Evolutionary conservation across 2,888 invertebrate genomes (phyloP).

Genomic region (Ormyrus thymus): DNA sequence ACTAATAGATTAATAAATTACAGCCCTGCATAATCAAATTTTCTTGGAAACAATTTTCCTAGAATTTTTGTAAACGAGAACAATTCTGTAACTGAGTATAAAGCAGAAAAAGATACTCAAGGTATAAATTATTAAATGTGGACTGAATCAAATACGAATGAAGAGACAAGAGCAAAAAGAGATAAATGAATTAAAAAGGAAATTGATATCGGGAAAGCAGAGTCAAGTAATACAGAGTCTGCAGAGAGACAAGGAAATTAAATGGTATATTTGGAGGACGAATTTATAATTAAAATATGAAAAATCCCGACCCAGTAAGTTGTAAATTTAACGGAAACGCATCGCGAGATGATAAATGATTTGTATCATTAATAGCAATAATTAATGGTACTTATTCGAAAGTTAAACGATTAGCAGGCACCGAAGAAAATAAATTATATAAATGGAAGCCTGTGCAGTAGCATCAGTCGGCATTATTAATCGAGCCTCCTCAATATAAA

Average conservation of each 20-base stretch:
- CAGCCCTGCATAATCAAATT: too few species aligned
- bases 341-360: too few species aligned
- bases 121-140: background rate
- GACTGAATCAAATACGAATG: constrained; percentile 3
- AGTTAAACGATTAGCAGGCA: too few species aligned
- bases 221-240: background rate
- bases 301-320: background rate
- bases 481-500: background rate
- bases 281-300: background rate
- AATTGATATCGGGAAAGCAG: constrained; percentile 18
- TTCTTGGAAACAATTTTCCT: too few species aligned
- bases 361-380: too few species aligned
- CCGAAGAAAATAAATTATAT: too few species aligned
- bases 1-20: too few species aligned
- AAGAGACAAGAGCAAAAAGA: constrained; percentile 13
- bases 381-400: too few species aligned
- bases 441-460: background rate
- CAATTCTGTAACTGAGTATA: too few species aligned
- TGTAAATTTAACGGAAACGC: background rate
- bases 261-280: background rate
- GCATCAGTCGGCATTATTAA: background rate
- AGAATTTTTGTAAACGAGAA: too few species aligned
- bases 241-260: constrained; percentile 16
- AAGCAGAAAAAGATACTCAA: background rate
- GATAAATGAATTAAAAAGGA: constrained; percentile 22